Evolutionary conservation across 2,797 vertebrate genomes (phyloP).

Genomic region (Telmatherina bonti): DNA sequence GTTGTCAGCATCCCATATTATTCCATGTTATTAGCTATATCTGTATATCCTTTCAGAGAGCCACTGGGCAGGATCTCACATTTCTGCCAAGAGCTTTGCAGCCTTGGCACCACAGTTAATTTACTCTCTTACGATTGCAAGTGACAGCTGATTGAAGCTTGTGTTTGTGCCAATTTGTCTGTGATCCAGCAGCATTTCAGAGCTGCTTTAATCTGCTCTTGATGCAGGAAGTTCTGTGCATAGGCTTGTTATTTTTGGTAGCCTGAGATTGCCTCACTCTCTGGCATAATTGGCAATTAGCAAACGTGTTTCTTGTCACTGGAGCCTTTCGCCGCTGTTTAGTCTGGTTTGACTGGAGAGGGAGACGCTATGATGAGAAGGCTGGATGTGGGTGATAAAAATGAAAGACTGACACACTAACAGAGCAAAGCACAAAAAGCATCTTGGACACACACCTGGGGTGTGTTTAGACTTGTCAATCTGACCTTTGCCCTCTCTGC

Average conservation of each 20-base stretch:
- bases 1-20: constrained; percentile 22
- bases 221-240: constrained; percentile 5
- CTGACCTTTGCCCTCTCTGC: constrained; percentile 60
- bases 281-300: constrained; percentile 50
- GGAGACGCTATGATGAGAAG: constrained; percentile 26
- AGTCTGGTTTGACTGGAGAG: constrained; percentile 52
- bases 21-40: constrained; percentile 1
- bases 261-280: constrained; percentile 10
- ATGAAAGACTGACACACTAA: constrained; percentile 40
- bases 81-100: constrained; percentile 41
- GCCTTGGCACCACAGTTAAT: constrained; percentile 4
- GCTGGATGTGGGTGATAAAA: constrained; percentile 39
- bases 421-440: constrained; percentile 28
- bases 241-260: constrained; percentile 20
- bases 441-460: constrained; percentile 20
- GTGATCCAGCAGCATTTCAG: constrained; percentile 13
- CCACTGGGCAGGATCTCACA: constrained; percentile 1
- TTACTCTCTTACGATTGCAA: constrained; percentile 8
- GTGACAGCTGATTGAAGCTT: constrained; percentile 31
- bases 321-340: constrained; percentile 49
- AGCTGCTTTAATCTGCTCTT: not conserved
- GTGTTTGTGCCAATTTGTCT: constrained; percentile 17
- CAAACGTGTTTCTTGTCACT: constrained; percentile 37
- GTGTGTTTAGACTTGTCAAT: constrained; percentile 69
- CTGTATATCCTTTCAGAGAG: not conserved